phyloP scores from a whole-genome alignment of 2,797 vertebrate species.

The Decapterus maruadsi region DNA sequence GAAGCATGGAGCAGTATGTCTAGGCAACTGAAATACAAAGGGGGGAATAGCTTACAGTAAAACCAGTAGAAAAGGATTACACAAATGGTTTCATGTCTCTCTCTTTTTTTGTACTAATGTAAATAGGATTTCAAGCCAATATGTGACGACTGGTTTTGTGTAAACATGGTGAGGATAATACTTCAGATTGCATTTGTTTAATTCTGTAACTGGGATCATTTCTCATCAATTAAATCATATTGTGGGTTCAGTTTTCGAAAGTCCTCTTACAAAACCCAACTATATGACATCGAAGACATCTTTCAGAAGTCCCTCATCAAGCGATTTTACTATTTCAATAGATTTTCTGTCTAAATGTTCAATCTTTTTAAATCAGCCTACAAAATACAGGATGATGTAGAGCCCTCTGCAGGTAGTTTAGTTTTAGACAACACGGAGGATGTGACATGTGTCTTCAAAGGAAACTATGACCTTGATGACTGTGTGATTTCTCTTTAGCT shows the following conservation, averaged over 20 bases:
- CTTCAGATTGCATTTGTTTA: slow-evolving; percentile 17
- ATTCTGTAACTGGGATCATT: slow-evolving; percentile 12
- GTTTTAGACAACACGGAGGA: no score
- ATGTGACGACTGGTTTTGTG: slow-evolving; percentile 9
- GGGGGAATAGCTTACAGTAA: neutral
- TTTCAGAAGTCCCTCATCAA: neutral
- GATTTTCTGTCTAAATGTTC: neutral
- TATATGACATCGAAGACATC: no score
- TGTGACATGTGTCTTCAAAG: no score
- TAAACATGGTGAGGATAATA: neutral
- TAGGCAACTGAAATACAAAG: slow-evolving; percentile 21
- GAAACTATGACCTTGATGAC: no score
- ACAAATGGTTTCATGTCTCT: slow-evolving; percentile 21
- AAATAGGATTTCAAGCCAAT: slow-evolving; percentile 43
- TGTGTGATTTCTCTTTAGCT: no score
- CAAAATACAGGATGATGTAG: no score
- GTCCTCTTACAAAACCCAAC: no score
- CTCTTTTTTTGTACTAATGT: slow-evolving; percentile 26
- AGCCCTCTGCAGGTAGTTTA: no score
- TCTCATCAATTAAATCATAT: neutral
- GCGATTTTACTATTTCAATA: neutral
- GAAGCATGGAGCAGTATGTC: slow-evolving; percentile 28
- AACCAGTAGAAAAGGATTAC: slow-evolving; percentile 30
- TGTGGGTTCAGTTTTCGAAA: no score
- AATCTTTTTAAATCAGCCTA: no score